phyloP scores from a whole-genome alignment of 2,113 vertebrate species.

The Oreochromis tanganicae region DNA sequence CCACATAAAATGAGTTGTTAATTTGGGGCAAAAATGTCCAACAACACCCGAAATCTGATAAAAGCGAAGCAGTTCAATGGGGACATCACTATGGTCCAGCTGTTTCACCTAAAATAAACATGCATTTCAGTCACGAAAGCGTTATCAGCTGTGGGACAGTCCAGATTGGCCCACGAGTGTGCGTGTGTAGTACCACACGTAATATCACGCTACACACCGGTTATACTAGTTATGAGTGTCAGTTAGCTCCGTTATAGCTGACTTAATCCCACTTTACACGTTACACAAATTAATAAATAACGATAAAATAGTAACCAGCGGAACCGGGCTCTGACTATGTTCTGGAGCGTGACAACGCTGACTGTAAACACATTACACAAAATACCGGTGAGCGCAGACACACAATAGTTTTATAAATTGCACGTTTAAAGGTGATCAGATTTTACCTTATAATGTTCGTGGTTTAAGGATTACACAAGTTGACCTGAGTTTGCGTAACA shows the following conservation, averaged over 20 bases:
- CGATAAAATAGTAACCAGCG: no score
- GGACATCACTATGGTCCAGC: background rate
- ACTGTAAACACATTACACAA: background rate
- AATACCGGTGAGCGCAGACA: background rate
- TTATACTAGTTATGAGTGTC: no score
- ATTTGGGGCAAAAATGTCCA: background rate
- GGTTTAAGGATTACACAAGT: background rate
- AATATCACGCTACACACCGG: background rate
- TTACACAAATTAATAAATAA: background rate
- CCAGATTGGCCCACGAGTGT: background rate
- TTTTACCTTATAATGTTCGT: background rate
- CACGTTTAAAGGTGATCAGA: rapidly evolving
- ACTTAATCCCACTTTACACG: background rate
- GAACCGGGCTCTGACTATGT: conserved; percentile 10
- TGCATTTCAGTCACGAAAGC: background rate
- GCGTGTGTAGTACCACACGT: background rate
- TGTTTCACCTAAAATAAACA: background rate
- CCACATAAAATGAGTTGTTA: background rate
- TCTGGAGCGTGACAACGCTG: background rate
- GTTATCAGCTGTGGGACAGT: background rate
- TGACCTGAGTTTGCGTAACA: conserved; percentile 22
- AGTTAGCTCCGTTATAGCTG: background rate
- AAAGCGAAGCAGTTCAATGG: background rate
- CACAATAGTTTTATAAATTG: rapidly evolving
- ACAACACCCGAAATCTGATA: background rate